A percentile compares a stretch with the other conserved stretches of the same genome.
phyloP scores from a whole-genome alignment of 2,888 invertebrate genomes.

The Xanthostigma xanthostigma region DNA sequence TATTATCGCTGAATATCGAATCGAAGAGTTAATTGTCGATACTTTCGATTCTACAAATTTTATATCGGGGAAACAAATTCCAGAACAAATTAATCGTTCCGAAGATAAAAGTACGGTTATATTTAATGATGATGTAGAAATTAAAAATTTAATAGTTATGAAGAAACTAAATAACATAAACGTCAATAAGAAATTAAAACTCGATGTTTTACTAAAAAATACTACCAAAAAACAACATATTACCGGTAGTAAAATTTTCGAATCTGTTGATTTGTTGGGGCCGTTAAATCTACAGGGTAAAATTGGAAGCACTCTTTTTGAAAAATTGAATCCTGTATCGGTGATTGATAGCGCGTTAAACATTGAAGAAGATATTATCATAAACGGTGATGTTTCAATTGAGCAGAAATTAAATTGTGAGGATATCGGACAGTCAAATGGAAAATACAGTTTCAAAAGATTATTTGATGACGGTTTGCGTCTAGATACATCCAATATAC shows the following conservation, averaged over 20 bases:
- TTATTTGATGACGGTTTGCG: constrained; percentile 23
- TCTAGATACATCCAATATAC: constrained; percentile 21
- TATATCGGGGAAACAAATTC: constrained; percentile 16
- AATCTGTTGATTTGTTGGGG: constrained; percentile 28
- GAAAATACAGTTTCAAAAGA: constrained; percentile 20
- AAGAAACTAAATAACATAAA: constrained; percentile 32
- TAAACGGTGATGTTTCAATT: constrained; percentile 33
- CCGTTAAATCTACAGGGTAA: constrained; percentile 30
- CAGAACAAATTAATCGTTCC: constrained; percentile 18
- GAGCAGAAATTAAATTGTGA: constrained; percentile 23
- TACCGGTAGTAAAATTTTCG: constrained; percentile 28
- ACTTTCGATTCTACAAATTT: constrained; percentile 16
- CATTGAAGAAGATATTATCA: constrained; percentile 26
- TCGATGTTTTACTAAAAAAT: constrained; percentile 31
- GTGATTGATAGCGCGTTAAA: constrained; percentile 27
- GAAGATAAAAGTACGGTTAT: constrained; percentile 27
- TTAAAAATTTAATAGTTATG: constrained; percentile 26
- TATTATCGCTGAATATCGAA: constrained; percentile 24
- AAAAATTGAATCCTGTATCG: constrained; percentile 30
- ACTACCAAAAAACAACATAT: constrained; percentile 28
- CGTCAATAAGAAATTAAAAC: constrained; percentile 24
- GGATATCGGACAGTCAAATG: constrained; percentile 20
- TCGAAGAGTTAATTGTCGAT: constrained; percentile 23
- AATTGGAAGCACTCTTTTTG: constrained; percentile 27
- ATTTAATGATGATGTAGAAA: constrained; percentile 26